Evolutionary conservation across 2,797 vertebrate species (phyloP).

Genomic region (Cheirogaleus major): DNA sequence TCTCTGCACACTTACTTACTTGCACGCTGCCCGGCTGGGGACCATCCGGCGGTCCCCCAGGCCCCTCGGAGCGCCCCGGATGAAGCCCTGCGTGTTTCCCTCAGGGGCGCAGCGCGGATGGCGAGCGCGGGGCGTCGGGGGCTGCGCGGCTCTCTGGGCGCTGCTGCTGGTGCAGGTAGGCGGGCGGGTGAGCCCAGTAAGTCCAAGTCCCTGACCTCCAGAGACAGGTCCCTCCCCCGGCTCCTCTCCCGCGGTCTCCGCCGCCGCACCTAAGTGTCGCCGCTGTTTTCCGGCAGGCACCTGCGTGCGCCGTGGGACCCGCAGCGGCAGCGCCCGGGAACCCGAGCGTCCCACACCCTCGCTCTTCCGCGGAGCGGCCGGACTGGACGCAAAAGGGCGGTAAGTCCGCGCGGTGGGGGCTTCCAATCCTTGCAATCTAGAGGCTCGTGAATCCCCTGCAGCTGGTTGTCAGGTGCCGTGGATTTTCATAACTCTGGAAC

Average conservation of each 20-base stretch:
- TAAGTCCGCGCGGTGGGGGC: slow-evolving; percentile 60
- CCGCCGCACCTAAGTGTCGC: neutral
- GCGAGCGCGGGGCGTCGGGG: neutral
- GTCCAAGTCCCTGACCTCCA: accelerated
- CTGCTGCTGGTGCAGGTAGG: slow-evolving; percentile 58
- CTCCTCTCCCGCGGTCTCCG: too few relatives aligned
- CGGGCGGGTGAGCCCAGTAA: slow-evolving; percentile 11
- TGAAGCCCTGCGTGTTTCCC: neutral
- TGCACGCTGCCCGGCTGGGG: neutral
- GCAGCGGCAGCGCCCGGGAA: neutral
- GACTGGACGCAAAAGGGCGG: slow-evolving; percentile 56
- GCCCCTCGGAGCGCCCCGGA: neutral
- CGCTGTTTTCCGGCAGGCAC: slow-evolving; percentile 58
- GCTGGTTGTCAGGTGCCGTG: neutral
- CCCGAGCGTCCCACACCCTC: neutral
- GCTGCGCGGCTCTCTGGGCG: slow-evolving; percentile 18
- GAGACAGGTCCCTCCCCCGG: neutral
- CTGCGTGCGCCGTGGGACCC: slow-evolving; percentile 63
- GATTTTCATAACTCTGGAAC: accelerated
- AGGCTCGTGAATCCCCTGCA: accelerated
- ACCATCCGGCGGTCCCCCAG: neutral
- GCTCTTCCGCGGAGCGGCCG: neutral
- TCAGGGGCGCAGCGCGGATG: neutral
- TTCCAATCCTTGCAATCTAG: neutral
- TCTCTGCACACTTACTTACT: neutral